Percentiles rank a stretch among this genome's conserved stretches.
phyloP scores from a whole-genome alignment of 2,888 invertebrate genomes.

The Euzophera pinguis region DNA sequence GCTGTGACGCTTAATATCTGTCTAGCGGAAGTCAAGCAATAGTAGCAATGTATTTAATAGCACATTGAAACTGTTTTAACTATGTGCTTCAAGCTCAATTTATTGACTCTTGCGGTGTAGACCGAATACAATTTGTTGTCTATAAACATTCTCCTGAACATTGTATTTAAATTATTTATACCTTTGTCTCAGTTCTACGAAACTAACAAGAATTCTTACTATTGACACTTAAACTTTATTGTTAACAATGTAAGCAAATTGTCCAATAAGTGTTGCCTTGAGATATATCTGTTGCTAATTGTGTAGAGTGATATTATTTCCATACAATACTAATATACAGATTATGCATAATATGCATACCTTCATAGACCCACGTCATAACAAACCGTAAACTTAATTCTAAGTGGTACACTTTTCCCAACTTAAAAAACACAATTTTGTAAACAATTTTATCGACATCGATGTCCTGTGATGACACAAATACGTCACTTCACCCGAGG shows the following conservation, averaged over 20 bases:
- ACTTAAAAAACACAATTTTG: neutral
- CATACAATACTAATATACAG: too few relatives aligned
- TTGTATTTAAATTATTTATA: constrained; percentile 32
- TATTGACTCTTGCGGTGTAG: constrained; percentile 42
- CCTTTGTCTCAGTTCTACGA: constrained; percentile 17
- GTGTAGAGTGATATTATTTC: too few relatives aligned
- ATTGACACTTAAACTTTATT: neutral
- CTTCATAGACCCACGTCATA: too few relatives aligned
- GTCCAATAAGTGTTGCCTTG: neutral
- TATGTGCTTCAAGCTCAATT: constrained; percentile 42
- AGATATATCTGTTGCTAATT: neutral
- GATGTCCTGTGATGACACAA: constrained; percentile 13
- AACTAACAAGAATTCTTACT: constrained; percentile 2
- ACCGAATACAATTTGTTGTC: constrained; percentile 37
- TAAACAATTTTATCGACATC: constrained; percentile 34
- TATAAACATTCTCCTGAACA: constrained; percentile 28
- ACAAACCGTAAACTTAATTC: too few relatives aligned
- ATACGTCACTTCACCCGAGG: constrained; percentile 58
- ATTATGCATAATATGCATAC: too few relatives aligned
- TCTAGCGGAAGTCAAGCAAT: constrained; percentile 46
- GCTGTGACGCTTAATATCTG: constrained; percentile 20
- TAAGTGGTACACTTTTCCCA: neutral
- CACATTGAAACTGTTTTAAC: constrained; percentile 46
- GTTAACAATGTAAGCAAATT: neutral
- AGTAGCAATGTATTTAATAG: constrained; percentile 52